Evolutionary conservation across 2,797 vertebrate species (phyloP), one percentile per base, ranked within the genome.

Genomic region (Echiichthys vipera): DNA sequence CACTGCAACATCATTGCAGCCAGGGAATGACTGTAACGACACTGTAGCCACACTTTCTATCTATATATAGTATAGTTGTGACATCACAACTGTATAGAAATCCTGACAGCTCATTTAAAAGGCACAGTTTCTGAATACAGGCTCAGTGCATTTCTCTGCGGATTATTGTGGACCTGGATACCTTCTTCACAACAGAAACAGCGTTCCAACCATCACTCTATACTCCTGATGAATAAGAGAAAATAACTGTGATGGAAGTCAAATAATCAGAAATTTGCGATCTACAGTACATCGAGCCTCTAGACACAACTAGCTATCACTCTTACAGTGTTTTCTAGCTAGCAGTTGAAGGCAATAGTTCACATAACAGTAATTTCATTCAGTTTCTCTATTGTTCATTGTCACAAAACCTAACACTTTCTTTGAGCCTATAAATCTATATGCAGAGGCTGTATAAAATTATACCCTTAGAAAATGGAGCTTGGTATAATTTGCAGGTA

Each of bases 361-460:
- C 85, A 89, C 59, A 15, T 22, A 79, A 80, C 70, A 78, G 74
- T 83, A 65, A 88, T 87, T 85, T 88, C 74, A 77, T 88, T 77
- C 85, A 78, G 57, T 89, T 83, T 74, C 75, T 69, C 76, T 37
- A 81, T 88, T 82, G 85, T 85, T 89, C 77, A 77, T 83, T 86
- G 82, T 92, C 72, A 79, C 25, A 82, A 81, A 80, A 80, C 54
- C 36, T 57, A n/a, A 66, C 63, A 34, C 71, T 80, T 82, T 82
- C 42, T 62, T 69, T 76, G 57, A 65, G 51, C 42, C 46, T 63
- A 18, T 78, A 71, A 78, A 85, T 87, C 84, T 69, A 51, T 72
- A 78, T 78, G 80, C 22, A 37, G 55, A 64, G 66, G 49, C 65
- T 55, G 70, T 59, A 86, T 91, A 71, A 76, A 68, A 82, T 85